phyloP scores from a whole-genome alignment of 2,113 vertebrate species.

The Nymphicus hollandicus region DNA sequence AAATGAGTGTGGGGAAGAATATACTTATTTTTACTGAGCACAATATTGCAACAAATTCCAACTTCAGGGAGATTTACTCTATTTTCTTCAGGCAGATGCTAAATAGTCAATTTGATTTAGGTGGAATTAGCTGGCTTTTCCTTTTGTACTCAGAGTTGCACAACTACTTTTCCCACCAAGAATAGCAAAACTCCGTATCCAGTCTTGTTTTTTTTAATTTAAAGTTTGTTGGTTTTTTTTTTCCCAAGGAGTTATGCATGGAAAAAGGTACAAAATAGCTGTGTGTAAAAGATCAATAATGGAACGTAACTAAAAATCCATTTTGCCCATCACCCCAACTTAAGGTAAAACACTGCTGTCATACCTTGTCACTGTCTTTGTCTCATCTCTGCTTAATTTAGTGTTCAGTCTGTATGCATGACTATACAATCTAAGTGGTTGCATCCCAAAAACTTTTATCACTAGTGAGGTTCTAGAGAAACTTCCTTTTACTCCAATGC shows the following conservation, averaged over 20 bases:
- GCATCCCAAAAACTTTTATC: neutral
- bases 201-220: neutral
- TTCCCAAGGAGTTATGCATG: rapidly evolving
- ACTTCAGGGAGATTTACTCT: neutral
- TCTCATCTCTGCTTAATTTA: neutral
- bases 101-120: neutral
- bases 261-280: neutral
- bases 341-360: neutral
- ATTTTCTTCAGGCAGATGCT: neutral
- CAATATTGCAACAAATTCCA: neutral
- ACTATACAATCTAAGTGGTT: neutral
- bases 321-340: neutral
- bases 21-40: neutral
- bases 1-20: neutral
- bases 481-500: neutral
- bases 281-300: neutral
- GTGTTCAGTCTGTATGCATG: neutral
- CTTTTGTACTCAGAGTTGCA: neutral
- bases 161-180: neutral
- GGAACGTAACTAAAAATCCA: neutral
- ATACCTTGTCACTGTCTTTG: neutral
- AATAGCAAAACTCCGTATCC: neutral
- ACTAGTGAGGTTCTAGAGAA: neutral
- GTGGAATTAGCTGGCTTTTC: neutral
- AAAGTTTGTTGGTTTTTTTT: neutral